phyloP scores from a whole-genome alignment of 2,888 invertebrate genomes.

The Epirrita christyi region DNA sequence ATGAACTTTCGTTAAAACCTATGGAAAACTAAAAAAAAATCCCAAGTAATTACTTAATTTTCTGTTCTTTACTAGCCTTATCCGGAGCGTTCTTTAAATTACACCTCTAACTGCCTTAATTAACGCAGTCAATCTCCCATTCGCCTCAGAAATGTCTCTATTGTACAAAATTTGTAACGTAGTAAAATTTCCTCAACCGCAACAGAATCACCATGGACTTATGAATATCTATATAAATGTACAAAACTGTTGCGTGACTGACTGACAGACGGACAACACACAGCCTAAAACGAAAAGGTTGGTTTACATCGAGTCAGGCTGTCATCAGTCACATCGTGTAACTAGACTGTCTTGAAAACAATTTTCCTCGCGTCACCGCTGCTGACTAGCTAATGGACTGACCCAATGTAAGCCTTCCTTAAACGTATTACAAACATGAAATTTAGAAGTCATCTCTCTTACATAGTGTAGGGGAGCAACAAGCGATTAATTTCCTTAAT shows the following conservation, averaged over 20 bases:
- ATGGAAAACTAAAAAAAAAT: too few relatives aligned
- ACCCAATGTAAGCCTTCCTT: too few relatives aligned
- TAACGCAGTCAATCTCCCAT: slow-evolving; percentile 70
- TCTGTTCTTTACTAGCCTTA: slow-evolving; percentile 39
- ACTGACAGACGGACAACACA: background rate
- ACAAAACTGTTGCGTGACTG: slow-evolving; percentile 3
- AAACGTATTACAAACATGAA: too few relatives aligned
- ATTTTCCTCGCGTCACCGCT: too few relatives aligned
- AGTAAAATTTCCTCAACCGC: slow-evolving; percentile 71
- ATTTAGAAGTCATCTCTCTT: too few relatives aligned
- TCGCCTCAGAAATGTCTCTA: slow-evolving; percentile 72
- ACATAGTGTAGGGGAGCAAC: too few relatives aligned
- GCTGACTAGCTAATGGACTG: too few relatives aligned
- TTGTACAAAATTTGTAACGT: slow-evolving; percentile 79
- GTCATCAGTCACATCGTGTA: too few relatives aligned
- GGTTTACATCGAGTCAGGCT: too few relatives aligned
- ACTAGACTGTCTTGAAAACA: too few relatives aligned
- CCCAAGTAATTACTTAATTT: slow-evolving; percentile 30
- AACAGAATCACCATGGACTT: slow-evolving; percentile 70
- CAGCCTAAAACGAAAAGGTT: background rate
- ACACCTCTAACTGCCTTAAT: slow-evolving; percentile 66
- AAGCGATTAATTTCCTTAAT: too few relatives aligned
- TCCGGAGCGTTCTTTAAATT: slow-evolving; percentile 49
- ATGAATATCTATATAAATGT: slow-evolving; percentile 48
- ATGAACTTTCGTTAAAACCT: too few relatives aligned